These are phyloP conservation scores for Temnothorax unifasciatus DNA, from an alignment of 2,888 invertebrate species.

Conservation along the genomic window DNA sequence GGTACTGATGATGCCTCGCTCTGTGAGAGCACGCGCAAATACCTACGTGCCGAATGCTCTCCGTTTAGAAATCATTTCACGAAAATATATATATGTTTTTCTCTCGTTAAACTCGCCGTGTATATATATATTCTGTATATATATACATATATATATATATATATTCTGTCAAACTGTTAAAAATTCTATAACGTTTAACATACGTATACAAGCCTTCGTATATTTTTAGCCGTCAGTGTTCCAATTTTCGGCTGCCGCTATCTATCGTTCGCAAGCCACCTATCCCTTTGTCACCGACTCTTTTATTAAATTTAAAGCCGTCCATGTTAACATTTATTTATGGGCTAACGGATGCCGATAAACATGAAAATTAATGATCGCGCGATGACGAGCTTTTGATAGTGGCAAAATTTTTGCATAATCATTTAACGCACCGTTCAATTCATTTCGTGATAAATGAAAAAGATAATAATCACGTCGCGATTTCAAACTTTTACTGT, in stretches of 20 bases:
- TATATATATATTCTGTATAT: no score
- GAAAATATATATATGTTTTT: constrained; percentile 7
- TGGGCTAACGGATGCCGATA: constrained; percentile 48
- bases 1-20: constrained; percentile 33
- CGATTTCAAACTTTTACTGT: constrained; percentile 10
- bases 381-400: constrained; percentile 40
- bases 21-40: constrained; percentile 19
- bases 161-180: constrained; percentile 10
- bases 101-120: background rate
- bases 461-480: constrained; percentile 32
- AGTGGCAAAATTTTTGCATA: constrained; percentile 28
- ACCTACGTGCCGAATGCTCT: background rate
- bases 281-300: constrained; percentile 34
- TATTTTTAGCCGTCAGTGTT: constrained; percentile 37
- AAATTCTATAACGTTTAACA: constrained; percentile 31
- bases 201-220: background rate
- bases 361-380: constrained; percentile 54
- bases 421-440: constrained; percentile 31
- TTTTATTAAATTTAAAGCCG: constrained; percentile 50
- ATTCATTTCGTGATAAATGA: constrained; percentile 18
- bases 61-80: constrained; percentile 18
- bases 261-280: constrained; percentile 32
- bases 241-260: constrained; percentile 30
- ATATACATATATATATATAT: no score
- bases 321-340: constrained; percentile 48